Base-by-base conservation (phyloP, 2,113 vertebrate genomes). In the Proterorhinus semilunaris region DNA sequence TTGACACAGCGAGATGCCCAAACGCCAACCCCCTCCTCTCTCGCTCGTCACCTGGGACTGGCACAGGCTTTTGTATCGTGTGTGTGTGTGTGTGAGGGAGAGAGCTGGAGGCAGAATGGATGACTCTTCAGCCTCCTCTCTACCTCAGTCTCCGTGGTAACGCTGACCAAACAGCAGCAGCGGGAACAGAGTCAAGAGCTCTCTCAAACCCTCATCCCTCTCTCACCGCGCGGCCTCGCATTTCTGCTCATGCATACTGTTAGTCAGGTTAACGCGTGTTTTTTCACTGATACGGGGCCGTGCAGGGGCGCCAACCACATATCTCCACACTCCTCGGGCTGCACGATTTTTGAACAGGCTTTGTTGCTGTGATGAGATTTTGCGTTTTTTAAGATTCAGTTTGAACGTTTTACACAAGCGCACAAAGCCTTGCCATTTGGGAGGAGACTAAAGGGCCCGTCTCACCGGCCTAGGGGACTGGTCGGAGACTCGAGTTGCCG, bases 61-160 rank as follows among this genome's bases (percentile, higher is more conserved):
- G 72, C 83, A 82, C 75, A 82, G 72, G 84, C 64, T 74, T 84
- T 4, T 54, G 66, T 64, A 17, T 79, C 48, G 42, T 47, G 51
- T 16, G 48, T 68, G 48, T 65, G 48, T 57, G 65, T 61, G 50
- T 54, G 78, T 65, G 67, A 49, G 64, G 78, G 72, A 21, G 69
- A 74, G 75, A 78, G 87, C 87, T 84, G 84, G 85, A 88, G 89
- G 87, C 87, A 89, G 74, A 89, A 89, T 81, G 83, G 83, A 87
- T 90, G 86, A 87, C 90, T 91, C 85, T 87, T 88, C 83, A 87
- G 89, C 80, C 84, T 78, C 85, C 85, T 89, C 90, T 91, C 88
- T 89, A 89, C 89, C 85, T 87, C 90, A 88, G 91, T 92, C 91
- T 84, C 92, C 80, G 27, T 90, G 80, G 92, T 90, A 91, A 91